phyloP scores from a whole-genome alignment of 2,888 invertebrate species.

The Phymatocera aterrima region DNA sequence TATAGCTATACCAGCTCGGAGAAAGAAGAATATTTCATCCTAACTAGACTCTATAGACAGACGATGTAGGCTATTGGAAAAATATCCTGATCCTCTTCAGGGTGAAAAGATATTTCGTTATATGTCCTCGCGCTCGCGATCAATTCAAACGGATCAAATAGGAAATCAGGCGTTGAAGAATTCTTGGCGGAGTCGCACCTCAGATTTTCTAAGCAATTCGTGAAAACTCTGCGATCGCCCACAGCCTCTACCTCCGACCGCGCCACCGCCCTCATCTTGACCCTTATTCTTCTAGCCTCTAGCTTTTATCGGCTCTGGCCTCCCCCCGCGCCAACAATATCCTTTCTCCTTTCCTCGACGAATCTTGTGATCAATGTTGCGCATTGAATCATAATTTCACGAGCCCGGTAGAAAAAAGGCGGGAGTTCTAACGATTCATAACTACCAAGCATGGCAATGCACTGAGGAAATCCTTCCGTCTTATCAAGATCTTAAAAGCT shows the following conservation, averaged over 20 bases:
- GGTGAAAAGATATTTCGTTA: slow-evolving; percentile 26
- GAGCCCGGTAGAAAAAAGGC: background rate
- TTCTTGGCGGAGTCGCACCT: slow-evolving; percentile 21
- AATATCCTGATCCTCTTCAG: slow-evolving; percentile 7
- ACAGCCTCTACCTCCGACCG: background rate
- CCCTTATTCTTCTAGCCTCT: background rate
- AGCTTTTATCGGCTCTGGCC: slow-evolving; percentile 51
- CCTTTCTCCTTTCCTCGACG: slow-evolving; percentile 29
- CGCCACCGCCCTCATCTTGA: background rate
- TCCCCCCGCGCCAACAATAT: slow-evolving; percentile 50
- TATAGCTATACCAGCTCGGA: background rate
- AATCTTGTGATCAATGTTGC: slow-evolving; percentile 54
- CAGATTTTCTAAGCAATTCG: slow-evolving; percentile 41
- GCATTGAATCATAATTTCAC: slow-evolving; percentile 6
- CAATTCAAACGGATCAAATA: slow-evolving; percentile 7
- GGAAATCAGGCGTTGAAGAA: background rate
- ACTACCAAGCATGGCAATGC: background rate
- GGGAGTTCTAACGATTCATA: slow-evolving; percentile 37
- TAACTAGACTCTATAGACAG: background rate
- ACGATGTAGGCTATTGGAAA: background rate
- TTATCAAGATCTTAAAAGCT: background rate
- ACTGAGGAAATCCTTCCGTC: background rate
- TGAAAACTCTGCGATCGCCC: slow-evolving; percentile 38
- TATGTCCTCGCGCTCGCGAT: background rate
- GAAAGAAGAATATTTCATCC: background rate